phyloP scores from a whole-genome alignment of 2,113 vertebrate genomes.

The Xiphophorus couchianus region DNA sequence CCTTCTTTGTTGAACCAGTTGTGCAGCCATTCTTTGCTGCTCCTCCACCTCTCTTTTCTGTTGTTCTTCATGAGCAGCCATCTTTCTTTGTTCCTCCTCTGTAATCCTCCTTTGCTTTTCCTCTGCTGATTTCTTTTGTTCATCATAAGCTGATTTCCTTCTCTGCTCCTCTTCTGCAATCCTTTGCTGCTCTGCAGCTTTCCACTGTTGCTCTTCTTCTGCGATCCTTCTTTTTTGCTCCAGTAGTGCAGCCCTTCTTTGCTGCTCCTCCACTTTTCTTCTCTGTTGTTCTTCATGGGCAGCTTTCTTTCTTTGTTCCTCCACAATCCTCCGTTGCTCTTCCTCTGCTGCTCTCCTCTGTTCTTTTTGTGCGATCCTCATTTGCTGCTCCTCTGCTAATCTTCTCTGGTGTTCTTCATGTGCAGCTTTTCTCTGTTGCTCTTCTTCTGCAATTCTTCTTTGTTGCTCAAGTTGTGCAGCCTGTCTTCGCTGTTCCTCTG shows the following conservation, averaged over 20 bases:
- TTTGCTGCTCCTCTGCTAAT: background rate
- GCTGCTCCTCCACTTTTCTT: background rate
- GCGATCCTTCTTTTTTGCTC: background rate
- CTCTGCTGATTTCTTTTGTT: background rate
- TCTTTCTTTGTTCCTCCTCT: background rate
- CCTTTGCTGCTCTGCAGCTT: background rate
- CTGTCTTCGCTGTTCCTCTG: constrained; percentile 17
- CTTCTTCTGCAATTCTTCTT: background rate
- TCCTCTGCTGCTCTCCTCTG: background rate
- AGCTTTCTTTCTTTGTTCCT: background rate
- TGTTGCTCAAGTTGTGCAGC: constrained; percentile 1
- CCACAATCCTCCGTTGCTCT: background rate
- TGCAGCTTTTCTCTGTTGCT: constrained; percentile 11
- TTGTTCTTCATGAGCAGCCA: background rate
- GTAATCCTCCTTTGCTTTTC: background rate
- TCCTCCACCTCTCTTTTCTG: background rate
- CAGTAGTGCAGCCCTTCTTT: background rate
- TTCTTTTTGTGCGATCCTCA: background rate
- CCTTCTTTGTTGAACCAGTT: background rate
- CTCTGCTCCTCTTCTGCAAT: background rate
- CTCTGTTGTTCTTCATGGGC: background rate
- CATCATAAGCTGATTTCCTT: background rate
- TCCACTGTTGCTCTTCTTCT: background rate
- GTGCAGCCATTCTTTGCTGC: background rate
- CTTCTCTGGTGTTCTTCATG: background rate